phyloP scores from a whole-genome alignment of 92 coral and sea anemone genomes.

The Chrysogorgia sp. region DNA sequence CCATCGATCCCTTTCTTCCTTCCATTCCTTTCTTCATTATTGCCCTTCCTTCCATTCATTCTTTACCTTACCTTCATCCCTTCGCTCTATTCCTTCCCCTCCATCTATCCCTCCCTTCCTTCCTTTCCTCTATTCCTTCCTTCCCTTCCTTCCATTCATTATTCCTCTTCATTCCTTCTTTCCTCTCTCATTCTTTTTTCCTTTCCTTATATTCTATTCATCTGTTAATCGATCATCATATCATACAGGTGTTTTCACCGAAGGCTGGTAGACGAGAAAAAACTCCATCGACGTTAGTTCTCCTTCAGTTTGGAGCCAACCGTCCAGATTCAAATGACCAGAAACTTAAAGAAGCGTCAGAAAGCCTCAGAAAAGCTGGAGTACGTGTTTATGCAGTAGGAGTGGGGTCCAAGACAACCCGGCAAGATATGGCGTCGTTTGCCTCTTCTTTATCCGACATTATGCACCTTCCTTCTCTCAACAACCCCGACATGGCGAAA shows the following conservation, averaged over 20 bases:
- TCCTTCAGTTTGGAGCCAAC: constrained; percentile 23
- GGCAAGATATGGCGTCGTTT: constrained; percentile 14
- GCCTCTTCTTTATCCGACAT: constrained; percentile 27
- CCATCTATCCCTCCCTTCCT: too few relatives aligned
- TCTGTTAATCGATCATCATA: neutral
- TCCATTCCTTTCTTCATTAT: too few relatives aligned
- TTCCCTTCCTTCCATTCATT: too few relatives aligned
- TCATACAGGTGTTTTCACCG: constrained; percentile 11
- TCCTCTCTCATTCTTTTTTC: neutral
- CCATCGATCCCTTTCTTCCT: too few relatives aligned
- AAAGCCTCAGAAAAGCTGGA: constrained; percentile 23
- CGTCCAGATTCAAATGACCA: constrained; percentile 4
- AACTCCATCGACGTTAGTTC: constrained; percentile 17
- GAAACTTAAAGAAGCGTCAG: constrained; percentile 13
- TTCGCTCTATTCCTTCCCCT: too few relatives aligned
- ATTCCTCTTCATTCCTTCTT: too few relatives aligned
- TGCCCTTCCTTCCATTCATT: too few relatives aligned
- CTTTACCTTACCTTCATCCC: too few relatives aligned
- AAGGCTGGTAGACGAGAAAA: constrained; percentile 34
- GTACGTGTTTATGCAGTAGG: constrained; percentile 39
- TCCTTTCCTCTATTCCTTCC: too few relatives aligned
- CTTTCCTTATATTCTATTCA: neutral
- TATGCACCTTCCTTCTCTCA: constrained; percentile 28
- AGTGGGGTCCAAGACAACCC: constrained; percentile 25
- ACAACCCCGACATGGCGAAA: neutral